These are phyloP conservation scores for Phoebastria nigripes DNA, from an alignment of 2,797 vertebrate genomes.

Conservation along the genomic window DNA sequence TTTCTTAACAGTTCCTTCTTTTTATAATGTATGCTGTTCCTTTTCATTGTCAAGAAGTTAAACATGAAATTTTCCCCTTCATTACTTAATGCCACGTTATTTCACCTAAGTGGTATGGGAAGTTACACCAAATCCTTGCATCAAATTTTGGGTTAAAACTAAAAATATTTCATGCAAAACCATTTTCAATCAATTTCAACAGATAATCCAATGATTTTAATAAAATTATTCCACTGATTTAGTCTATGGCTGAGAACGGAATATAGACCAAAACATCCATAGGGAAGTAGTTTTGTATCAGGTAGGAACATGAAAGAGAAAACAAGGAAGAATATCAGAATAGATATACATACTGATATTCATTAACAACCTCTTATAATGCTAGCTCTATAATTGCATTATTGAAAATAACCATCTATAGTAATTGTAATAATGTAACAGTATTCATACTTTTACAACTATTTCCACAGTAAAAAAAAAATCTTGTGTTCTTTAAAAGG, in stretches of 20 bases:
- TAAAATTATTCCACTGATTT: not conserved
- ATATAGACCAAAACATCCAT: not conserved
- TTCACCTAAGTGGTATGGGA: not conserved
- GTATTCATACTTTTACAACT: not conserved
- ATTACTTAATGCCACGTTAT: not conserved
- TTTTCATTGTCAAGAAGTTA: not conserved
- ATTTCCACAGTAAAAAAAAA: not conserved
- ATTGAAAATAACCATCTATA: not conserved
- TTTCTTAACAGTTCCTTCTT: not conserved
- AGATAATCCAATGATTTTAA: not conserved
- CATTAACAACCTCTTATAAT: not conserved
- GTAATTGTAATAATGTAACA: not conserved
- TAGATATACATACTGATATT: not conserved
- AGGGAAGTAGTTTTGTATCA: not conserved
- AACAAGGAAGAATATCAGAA: not conserved
- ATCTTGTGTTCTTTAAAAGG: not conserved
- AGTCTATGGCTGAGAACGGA: not conserved
- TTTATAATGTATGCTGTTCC: not conserved
- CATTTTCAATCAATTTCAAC: not conserved
- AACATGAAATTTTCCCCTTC: not conserved
- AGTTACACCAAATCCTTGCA: not conserved
- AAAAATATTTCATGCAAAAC: not conserved
- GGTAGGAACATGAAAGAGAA: not conserved
- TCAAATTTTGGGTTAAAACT: not conserved
- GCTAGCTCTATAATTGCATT: not conserved